Evolutionary conservation across 2,797 vertebrate genomes (phyloP).

Genomic region (Etheostoma nigrum): DNA sequence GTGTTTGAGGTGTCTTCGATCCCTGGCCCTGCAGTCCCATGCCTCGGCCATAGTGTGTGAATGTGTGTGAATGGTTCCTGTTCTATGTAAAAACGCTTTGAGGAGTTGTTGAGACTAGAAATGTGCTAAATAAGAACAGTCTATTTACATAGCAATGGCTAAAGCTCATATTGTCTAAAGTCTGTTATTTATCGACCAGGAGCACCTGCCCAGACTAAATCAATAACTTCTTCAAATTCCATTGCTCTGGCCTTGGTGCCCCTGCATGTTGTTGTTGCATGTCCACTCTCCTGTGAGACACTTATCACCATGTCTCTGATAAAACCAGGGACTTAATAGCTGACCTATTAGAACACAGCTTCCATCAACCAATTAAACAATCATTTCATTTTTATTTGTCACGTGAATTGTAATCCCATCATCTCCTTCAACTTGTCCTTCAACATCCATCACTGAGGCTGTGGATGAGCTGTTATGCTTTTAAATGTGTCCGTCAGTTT

Average conservation of each 20-base stretch:
- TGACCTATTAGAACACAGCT: constrained; percentile 69
- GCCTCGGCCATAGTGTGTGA: too few species aligned
- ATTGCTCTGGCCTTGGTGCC: constrained; percentile 45
- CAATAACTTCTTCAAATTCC: constrained; percentile 57
- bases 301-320: constrained; percentile 68
- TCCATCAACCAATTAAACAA: not conserved
- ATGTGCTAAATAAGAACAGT: too few species aligned
- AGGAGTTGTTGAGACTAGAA: too few species aligned
- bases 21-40: too few species aligned
- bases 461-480: too few species aligned
- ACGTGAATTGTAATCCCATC: too few species aligned
- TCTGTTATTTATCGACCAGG: constrained; percentile 39
- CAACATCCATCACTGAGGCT: too few species aligned
- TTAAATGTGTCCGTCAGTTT: not conserved
- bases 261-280: constrained; percentile 33
- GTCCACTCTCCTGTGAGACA: constrained; percentile 33
- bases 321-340: constrained; percentile 63
- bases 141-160: constrained; percentile 7
- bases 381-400: too few species aligned
- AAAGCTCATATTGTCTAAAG: constrained; percentile 47
- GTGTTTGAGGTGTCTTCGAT: constrained; percentile 15
- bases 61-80: too few species aligned
- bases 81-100: too few species aligned
- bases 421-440: too few species aligned
- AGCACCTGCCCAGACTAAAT: constrained; percentile 44